These are phyloP conservation scores for Cotesia vestalis DNA, from an alignment of 1,140 invertebrate genomes.

Conservation along the genomic window DNA sequence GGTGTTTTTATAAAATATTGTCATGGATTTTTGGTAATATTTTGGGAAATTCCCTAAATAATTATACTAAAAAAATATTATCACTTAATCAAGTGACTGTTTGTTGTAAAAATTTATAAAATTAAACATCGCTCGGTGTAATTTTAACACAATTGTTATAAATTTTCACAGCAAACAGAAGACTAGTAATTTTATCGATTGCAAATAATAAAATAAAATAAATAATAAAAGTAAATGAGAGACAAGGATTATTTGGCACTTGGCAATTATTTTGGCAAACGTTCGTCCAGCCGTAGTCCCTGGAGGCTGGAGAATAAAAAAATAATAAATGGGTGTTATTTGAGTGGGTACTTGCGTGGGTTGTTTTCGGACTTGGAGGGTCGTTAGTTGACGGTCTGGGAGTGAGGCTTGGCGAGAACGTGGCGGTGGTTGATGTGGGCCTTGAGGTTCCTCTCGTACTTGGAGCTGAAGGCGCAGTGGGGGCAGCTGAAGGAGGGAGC, in stretches of 20 bases:
- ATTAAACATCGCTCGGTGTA: too few species aligned
- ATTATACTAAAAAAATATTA: too few species aligned
- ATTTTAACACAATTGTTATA: too few species aligned
- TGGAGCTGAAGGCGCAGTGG: constrained; percentile 65
- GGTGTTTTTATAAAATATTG: constrained; percentile 47
- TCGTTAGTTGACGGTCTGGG: constrained; percentile 35
- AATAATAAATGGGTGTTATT: neutral
- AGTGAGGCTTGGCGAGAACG: constrained; percentile 46
- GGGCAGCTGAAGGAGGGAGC: constrained; percentile 68
- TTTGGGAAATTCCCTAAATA: neutral
- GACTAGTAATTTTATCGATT: neutral
- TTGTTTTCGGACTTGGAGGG: constrained; percentile 23
- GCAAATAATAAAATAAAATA: constrained; percentile 8
- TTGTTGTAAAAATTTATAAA: too few species aligned
- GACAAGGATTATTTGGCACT: constrained; percentile 34
- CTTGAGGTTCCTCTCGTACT: constrained; percentile 65
- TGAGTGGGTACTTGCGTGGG: too few species aligned
- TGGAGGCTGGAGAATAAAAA: neutral
- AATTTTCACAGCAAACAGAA: too few species aligned
- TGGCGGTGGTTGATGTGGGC: constrained; percentile 65
- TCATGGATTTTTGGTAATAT: constrained; percentile 39
- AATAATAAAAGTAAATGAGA: neutral
- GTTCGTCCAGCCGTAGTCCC: too few species aligned
- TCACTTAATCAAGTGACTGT: neutral
- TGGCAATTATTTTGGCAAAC: constrained; percentile 36